Base-by-base conservation (phyloP, 2,888 invertebrate genomes). In the Tiphia femorata region DNA sequence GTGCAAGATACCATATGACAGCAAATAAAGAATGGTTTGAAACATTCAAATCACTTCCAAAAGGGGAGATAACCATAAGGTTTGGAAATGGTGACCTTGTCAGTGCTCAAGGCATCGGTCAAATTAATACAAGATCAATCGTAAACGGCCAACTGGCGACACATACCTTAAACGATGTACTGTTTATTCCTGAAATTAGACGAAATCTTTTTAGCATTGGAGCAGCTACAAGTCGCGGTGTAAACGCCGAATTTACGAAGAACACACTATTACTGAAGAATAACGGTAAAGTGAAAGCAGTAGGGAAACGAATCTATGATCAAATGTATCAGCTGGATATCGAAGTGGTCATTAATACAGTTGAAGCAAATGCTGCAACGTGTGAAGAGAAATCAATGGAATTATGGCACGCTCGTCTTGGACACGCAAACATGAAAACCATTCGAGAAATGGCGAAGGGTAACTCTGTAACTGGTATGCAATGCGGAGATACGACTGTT, bases 151-250 rank as follows among this genome's bases (percentile, higher is more conserved):
- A n/a, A n/a, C n/a, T n/a, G n/a, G n/a, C n/a, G n/a, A n/a, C n/a
- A n/a, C n/a, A n/a, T n/a, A n/a, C n/a, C n/a, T n/a, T n/a, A n/a
- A n/a, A n/a, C n/a, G n/a, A n/a, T n/a, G 14, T n/a, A 12, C 20
- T 23, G 6, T 20, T n/a, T n/a, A 41, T 41, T 23, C 12, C 21
- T n/a, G 23, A 41, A 23, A 12, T 41, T 12, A 14, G n/a, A 23
- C 1, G 25, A 23, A 41, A 41, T 41, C 41, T 41, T 41, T 23
- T 41, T 6, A 41, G 41, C 6, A 23, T 41, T 23, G 14, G 41
- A n/a, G 16, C 25, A 3, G 14, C 23, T n/a, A n/a, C n/a, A n/a
- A n/a, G n/a, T n/a, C n/a, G n/a, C n/a, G n/a, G n/a, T n/a, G n/a
- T n/a, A n/a, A 14, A 41, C 4, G 25, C 41, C 7, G 14, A 14